Evolutionary conservation across 1,140 invertebrate species (phyloP), one percentile per base, ranked within the genome.

Genomic region (Sinonovacula constricta): DNA sequence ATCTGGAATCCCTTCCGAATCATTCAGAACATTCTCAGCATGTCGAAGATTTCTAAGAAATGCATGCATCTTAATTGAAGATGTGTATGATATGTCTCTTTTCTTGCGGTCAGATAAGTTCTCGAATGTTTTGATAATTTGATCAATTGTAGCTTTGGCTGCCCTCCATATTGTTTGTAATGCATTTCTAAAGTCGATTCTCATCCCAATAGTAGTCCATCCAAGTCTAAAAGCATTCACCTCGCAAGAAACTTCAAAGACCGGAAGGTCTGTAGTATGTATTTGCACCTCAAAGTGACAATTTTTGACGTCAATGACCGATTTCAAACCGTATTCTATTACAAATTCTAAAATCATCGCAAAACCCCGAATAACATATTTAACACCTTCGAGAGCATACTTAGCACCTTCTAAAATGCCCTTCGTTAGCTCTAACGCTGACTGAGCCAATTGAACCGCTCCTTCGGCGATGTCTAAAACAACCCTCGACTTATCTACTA

Each of bases 181-280:
- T 24, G 62, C 33, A 49, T 80, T 75, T 45, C 57, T 74, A 56
- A 80, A 80, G 34, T 80, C 69, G 7, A 79, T 66, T 45, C 54
- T 39, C 2, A 79, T n/a, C n/a, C 26, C 34, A 10, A 72, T 56
- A 22, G 34, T 65, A 12, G 24, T 66, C 69, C 69, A 80, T 3
- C 78, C 78, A 18, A 68, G 22, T 24, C 49, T 3, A 60, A 80
- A 80, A n/a, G 71, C 63, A 62, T 80, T 80, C 1, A 80, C 63
- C 30, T 80, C 78, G 51, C 78, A 80, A 12, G 36, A 72, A 30
- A 80, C 57, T 12, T 80, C 78, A 70, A 80, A 80, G 15, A 67
- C 49, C 3, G 63, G 66, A 28, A 68, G 26, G 31, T 74, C 69
- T 33, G 22, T 39, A 51, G 71, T 80, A 18, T 54, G 49, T 24